Conservation (phyloP, 2,888 invertebrate genomes). For the Drosophila testacea region DNA sequence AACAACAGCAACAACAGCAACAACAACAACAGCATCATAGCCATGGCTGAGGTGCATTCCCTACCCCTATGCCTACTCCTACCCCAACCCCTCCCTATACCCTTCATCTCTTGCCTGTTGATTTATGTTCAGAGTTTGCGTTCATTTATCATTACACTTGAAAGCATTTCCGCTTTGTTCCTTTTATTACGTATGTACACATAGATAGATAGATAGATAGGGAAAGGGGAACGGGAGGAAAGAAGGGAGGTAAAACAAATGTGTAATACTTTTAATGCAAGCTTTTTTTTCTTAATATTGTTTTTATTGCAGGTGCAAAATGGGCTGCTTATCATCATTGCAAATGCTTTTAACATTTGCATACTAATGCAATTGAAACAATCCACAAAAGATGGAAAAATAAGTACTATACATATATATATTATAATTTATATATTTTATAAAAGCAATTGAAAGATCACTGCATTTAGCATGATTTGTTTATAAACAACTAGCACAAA, state of each 20-base stretch:
- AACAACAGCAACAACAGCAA: constrained; percentile 10
- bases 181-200: constrained; percentile 66
- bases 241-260: constrained; percentile 42
- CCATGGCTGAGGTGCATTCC: constrained; percentile 47
- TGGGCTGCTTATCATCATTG: constrained; percentile 60
- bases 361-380: constrained; percentile 26
- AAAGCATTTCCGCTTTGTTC: constrained; percentile 74
- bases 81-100: not conserved
- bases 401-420: not conserved
- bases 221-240: not conserved
- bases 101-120: constrained; percentile 40
- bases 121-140: constrained; percentile 79
- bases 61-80: not conserved
- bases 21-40: constrained; percentile 47
- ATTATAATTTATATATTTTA: not conserved
- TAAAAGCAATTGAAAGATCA: not conserved
- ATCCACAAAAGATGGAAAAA: constrained; percentile 11
- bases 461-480: constrained; percentile 3
- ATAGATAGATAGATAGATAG: constrained; percentile 5
- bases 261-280: constrained; percentile 73
- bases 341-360: constrained; percentile 58
- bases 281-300: constrained; percentile 23
- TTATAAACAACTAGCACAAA: not conserved
- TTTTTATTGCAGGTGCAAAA: constrained; percentile 62
- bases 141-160: constrained; percentile 80